Conservation (phyloP, 2,797 vertebrate genomes). For the Astyanax mexicanus region DNA sequence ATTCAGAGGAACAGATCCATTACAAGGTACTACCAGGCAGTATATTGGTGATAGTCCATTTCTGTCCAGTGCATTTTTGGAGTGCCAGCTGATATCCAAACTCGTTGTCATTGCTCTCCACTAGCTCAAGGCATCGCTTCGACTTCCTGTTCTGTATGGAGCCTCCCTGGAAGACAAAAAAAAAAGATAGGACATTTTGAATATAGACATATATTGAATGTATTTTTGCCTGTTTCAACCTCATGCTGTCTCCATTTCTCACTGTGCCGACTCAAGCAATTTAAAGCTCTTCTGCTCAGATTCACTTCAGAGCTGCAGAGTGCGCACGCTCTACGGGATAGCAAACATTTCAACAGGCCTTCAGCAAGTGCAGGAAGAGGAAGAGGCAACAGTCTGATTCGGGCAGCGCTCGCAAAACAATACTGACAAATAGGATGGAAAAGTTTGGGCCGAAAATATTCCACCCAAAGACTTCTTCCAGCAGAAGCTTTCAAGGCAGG, state of each 20-base stretch:
- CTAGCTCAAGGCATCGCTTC: conserved; percentile 94
- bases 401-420: not conserved
- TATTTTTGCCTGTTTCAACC: not conserved
- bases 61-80: conserved; percentile 95
- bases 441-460: conserved; percentile 2
- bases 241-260: conserved; percentile 38
- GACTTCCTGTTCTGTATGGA: conserved; percentile 98
- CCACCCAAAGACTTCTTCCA: not conserved
- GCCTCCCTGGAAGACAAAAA: conserved; percentile 86
- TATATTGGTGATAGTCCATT: conserved; percentile 94
- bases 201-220: not conserved
- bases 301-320: conserved; percentile 4
- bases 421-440: not conserved
- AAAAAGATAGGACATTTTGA: conserved; percentile 10
- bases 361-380: not conserved
- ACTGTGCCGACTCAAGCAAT: conserved; percentile 20
- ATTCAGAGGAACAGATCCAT: conserved; percentile 60
- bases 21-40: conserved; percentile 84
- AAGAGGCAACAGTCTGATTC: not conserved
- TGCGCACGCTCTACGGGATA: not conserved
- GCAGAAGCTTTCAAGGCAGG: conserved; percentile 10
- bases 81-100: conserved; percentile 94
- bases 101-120: conserved; percentile 88
- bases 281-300: conserved; percentile 14
- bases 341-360: not conserved